Evolutionary conservation across 2,797 vertebrate species (phyloP), one percentile per base, ranked within the genome.

Genomic region (Parauchenoglanis punctatus): DNA sequence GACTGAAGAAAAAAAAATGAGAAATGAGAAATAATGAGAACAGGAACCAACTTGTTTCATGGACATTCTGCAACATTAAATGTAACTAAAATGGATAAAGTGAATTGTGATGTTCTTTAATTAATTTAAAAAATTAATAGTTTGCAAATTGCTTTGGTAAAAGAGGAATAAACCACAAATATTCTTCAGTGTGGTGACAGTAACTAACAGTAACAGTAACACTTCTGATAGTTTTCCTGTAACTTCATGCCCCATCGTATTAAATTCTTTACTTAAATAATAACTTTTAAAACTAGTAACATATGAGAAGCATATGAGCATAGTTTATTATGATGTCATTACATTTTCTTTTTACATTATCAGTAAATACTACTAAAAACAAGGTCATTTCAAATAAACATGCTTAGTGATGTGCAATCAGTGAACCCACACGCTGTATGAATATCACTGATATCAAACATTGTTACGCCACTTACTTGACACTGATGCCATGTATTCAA

Each of bases 261-360:
- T 54, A 3, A 76, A 28, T n/a, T 75, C 23, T 25, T 75, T n/a
- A n/a, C 72, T 44, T 23, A 40, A 84, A 40, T 85, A 58, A 25
- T 75, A 58, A 20, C 11, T 31, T 63, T 68, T 85, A 65, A 77
- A 65, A 58, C 61, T 25, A 17, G 73, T 35, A 40, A 49, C 17
- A 61, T n/a, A 11, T 28, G 35, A 67, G 6, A 6, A 25, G n/a
- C 59, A 65, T 17, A 76, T 85, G n/a, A 76, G 58, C n/a, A 70
- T 65, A 44, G 40, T 44, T 84, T 73, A 84, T 84, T 25, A 49
- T 56, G 15, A 44, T 44, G 8, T 73, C 23, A 75, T 75, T 75
- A 3, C 68, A 72, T 40, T 72, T 40, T 12, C 23, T 49, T 46
- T 12, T 49, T 49, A 12, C 15, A 54, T 46, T 76, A 18, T 56